phyloP scores from a whole-genome alignment of 2,888 invertebrate genomes.

The Neoscelio sp. region DNA sequence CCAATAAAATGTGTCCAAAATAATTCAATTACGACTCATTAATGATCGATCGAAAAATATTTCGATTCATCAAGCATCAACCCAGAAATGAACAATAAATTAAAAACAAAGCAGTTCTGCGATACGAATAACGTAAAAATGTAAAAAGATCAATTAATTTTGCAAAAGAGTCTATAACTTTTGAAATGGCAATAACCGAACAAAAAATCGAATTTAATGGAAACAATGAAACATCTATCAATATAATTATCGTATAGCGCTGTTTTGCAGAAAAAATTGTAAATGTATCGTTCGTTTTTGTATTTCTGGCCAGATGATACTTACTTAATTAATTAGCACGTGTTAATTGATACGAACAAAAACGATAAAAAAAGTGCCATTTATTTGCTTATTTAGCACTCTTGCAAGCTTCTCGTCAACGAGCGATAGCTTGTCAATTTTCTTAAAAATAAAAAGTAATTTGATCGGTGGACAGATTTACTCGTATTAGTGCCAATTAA shows the following conservation, averaged over 20 bases:
- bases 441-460: slow-evolving; percentile 48
- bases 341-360: slow-evolving; percentile 42
- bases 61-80: no score
- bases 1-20: no score
- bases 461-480: slow-evolving; percentile 43
- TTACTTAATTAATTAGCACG: slow-evolving; percentile 49
- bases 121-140: no score
- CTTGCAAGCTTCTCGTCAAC: slow-evolving; percentile 27
- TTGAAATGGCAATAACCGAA: no score
- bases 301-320: slow-evolving; percentile 10
- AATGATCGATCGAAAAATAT: no score
- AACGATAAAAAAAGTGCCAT: slow-evolving; percentile 30
- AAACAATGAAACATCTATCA: slow-evolving; percentile 9
- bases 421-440: slow-evolving; percentile 41
- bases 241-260: slow-evolving; percentile 36
- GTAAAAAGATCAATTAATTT: no score
- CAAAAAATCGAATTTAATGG: slow-evolving; percentile 51
- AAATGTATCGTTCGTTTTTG: slow-evolving; percentile 10
- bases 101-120: no score
- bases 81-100: no score
- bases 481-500: slow-evolving; percentile 54
- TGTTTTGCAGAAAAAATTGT: background rate
- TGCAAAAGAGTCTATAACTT: no score
- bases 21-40: no score
- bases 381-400: slow-evolving; percentile 31